phyloP scores from a whole-genome alignment of 1,140 invertebrate species.

The Zaprionus capensis region DNA sequence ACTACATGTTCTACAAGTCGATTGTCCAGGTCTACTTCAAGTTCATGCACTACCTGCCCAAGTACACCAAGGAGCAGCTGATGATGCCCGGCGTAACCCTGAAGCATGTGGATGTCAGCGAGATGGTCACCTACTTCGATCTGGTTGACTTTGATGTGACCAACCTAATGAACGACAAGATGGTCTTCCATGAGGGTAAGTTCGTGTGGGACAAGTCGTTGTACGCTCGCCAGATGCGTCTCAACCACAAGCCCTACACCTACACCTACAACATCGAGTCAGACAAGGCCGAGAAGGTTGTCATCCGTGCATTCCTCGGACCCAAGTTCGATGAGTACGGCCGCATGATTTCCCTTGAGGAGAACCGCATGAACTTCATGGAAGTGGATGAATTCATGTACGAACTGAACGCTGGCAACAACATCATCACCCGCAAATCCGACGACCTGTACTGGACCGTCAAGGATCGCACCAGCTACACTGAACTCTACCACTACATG shows the following conservation, averaged over 20 bases:
- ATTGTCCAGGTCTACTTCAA: slow-evolving; percentile 86
- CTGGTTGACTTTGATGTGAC: slow-evolving; percentile 78
- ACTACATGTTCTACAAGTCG: slow-evolving; percentile 87
- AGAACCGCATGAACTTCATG: slow-evolving; percentile 86
- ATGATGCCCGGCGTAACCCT: slow-evolving; percentile 86
- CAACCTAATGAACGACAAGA: slow-evolving; percentile 77
- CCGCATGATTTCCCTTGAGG: slow-evolving; percentile 85
- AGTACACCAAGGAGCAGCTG: slow-evolving; percentile 87
- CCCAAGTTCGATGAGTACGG: slow-evolving; percentile 85
- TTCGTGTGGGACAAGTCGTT: slow-evolving; percentile 82
- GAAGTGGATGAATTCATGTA: slow-evolving; percentile 85
- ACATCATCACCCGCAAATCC: slow-evolving; percentile 84
- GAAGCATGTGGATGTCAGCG: slow-evolving; percentile 86
- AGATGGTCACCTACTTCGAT: slow-evolving; percentile 81
- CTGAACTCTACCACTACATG: slow-evolving; percentile 84
- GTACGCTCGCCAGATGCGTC: slow-evolving; percentile 86
- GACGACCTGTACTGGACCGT: slow-evolving; percentile 82
- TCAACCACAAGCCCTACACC: slow-evolving; percentile 86
- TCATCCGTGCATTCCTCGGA: slow-evolving; percentile 75
- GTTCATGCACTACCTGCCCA: slow-evolving; percentile 86
- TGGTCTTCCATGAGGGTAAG: slow-evolving; percentile 82
- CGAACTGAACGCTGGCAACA: slow-evolving; percentile 84
- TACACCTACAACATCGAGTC: slow-evolving; percentile 85
- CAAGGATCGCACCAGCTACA: slow-evolving; percentile 83
- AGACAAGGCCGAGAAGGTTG: slow-evolving; percentile 79